These are phyloP conservation scores for Thaumatotibia leucotreta DNA, from an alignment of 1,140 invertebrate genomes.

Conservation along the genomic window DNA sequence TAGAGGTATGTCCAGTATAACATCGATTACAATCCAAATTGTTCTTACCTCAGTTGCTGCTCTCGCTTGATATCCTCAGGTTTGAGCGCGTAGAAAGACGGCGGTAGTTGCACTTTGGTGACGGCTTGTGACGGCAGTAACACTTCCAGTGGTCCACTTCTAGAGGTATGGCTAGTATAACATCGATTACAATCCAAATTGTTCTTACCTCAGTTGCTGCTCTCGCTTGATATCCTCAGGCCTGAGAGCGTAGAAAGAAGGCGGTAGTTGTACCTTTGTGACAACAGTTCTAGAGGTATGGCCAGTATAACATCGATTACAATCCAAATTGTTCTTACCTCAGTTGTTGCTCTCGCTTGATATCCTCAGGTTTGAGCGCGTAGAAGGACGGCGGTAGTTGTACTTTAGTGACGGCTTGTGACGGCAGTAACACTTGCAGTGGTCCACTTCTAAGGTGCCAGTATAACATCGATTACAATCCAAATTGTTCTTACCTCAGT, in stretches of 20 bases:
- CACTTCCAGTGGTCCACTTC: conserved; percentile 92
- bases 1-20: conserved; percentile 79
- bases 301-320: too few species aligned
- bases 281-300: too few species aligned
- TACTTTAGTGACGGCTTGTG: conserved; percentile 80
- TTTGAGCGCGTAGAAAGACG: conserved; percentile 88
- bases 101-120: conserved; percentile 83
- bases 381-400: conserved; percentile 91
- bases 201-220: conserved; percentile 85
- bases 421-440: conserved; percentile 89
- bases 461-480: too few species aligned
- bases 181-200: too few species aligned
- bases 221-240: conserved; percentile 91
- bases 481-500: too few species aligned
- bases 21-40: too few species aligned
- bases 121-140: conserved; percentile 86
- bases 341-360: conserved; percentile 89
- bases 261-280: conserved; percentile 83
- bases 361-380: conserved; percentile 85
- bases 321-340: too few species aligned
- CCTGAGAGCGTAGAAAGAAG: conserved; percentile 88
- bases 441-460: conserved; percentile 89
- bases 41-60: conserved; percentile 85
- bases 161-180: conserved; percentile 86
- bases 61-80: conserved; percentile 91